Evolutionary conservation across 2,113 vertebrate species (phyloP).

Genomic region (Ptilorrhoa leucosticta): DNA sequence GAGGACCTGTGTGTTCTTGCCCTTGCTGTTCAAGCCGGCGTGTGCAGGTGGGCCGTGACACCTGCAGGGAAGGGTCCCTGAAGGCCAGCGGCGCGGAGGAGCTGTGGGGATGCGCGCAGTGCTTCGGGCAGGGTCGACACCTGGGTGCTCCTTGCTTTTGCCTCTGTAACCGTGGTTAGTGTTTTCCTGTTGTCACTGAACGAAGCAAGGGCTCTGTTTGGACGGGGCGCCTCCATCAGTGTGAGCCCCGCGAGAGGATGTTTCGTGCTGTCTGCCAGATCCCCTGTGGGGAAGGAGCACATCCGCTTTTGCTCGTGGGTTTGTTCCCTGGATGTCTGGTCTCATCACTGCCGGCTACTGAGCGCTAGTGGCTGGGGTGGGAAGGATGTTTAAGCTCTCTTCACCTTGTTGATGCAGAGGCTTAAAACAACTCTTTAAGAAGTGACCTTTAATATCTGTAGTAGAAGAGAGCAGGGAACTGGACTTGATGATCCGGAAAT

Average conservation of each 20-base stretch:
- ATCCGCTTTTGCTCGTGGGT: fast-evolving
- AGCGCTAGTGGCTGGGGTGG: not conserved
- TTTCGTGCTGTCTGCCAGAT: fast-evolving
- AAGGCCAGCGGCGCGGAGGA: fast-evolving
- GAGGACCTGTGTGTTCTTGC: fast-evolving
- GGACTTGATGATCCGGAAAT: not conserved
- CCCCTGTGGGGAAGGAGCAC: not conserved
- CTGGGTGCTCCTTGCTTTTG: not conserved
- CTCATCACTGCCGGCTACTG: fast-evolving
- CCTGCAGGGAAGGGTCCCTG: not conserved
- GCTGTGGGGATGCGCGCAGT: fast-evolving
- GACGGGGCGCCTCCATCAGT: fast-evolving
- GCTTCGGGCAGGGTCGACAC: not conserved
- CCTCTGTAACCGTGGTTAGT: fast-evolving
- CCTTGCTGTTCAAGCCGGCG: not conserved
- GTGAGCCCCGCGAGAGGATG: fast-evolving
- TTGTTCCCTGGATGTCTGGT: not conserved
- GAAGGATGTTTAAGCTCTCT: not conserved
- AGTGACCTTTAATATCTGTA: not conserved
- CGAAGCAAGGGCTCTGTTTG: not conserved
- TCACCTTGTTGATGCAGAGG: not conserved
- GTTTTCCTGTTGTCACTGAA: not conserved
- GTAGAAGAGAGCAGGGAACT: not conserved
- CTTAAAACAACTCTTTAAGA: not conserved
- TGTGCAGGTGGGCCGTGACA: fast-evolving